Conservation (phyloP, 2,888 invertebrate genomes). For the Caradrina kadenii region DNA sequence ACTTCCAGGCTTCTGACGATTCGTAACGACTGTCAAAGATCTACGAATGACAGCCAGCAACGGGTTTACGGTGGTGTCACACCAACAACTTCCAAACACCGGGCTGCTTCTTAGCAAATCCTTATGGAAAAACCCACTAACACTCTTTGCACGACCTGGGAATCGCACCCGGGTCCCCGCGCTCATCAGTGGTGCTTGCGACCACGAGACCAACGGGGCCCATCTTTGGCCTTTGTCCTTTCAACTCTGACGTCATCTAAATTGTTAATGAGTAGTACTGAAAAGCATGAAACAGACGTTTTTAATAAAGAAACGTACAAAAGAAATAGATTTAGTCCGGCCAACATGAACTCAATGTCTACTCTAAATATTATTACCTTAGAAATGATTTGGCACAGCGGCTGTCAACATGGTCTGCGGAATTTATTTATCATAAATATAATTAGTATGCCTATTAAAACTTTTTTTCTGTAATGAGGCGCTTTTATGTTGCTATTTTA, state of each 20-base stretch:
- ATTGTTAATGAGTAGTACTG: constrained; percentile 22
- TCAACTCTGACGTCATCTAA: neutral
- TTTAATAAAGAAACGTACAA: constrained; percentile 33
- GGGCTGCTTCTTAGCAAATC: too few relatives aligned
- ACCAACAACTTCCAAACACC: too few relatives aligned
- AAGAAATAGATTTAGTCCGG: constrained; percentile 52
- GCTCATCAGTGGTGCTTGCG: too few relatives aligned
- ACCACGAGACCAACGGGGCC: too few relatives aligned
- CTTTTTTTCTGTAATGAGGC: neutral
- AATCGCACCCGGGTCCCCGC: too few relatives aligned
- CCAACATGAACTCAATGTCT: constrained; percentile 43
- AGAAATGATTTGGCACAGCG: constrained; percentile 61
- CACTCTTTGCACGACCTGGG: too few relatives aligned
- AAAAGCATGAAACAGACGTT: constrained; percentile 18
- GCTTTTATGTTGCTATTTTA: neutral
- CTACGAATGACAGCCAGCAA: too few relatives aligned
- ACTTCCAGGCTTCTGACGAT: too few relatives aligned
- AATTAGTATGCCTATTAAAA: neutral
- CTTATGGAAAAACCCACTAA: too few relatives aligned
- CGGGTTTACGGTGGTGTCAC: too few relatives aligned
- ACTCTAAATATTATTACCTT: constrained; percentile 59
- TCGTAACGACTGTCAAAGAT: too few relatives aligned
- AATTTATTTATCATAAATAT: neutral
- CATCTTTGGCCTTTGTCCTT: neutral
- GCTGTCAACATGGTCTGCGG: constrained; percentile 39